Evolutionary conservation across 2,888 invertebrate species (phyloP).

Genomic region (Prosapia bicincta): DNA sequence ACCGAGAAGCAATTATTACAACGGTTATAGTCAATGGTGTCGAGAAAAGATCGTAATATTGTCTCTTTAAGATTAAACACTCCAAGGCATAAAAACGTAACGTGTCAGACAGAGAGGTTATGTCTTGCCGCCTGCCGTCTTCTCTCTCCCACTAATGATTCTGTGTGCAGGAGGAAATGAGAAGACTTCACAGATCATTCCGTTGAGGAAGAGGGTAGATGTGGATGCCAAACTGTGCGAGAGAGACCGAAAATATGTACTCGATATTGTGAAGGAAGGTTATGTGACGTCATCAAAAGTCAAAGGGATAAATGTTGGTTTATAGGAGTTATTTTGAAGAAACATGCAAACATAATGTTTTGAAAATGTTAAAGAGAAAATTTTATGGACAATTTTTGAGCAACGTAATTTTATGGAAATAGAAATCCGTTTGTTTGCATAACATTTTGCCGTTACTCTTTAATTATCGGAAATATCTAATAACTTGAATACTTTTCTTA

Average conservation of each 20-base stretch:
- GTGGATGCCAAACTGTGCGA: neutral
- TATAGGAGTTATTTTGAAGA: too few relatives aligned
- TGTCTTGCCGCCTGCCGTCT: neutral
- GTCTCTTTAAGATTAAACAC: too few relatives aligned
- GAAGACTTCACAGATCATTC: neutral
- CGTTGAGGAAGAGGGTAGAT: neutral
- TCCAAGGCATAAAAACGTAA: too few relatives aligned
- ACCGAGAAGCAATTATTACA: neutral
- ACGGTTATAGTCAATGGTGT: neutral
- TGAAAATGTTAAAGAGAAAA: too few relatives aligned
- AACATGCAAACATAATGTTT: too few relatives aligned
- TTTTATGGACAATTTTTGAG: too few relatives aligned
- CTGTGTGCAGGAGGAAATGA: neutral
- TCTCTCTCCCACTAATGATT: neutral
- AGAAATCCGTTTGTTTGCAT: too few relatives aligned
- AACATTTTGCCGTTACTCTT: too few relatives aligned
- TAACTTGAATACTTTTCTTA: too few relatives aligned
- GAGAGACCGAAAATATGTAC: neutral
- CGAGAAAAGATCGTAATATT: neutral
- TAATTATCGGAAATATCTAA: too few relatives aligned
- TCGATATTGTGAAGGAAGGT: neutral
- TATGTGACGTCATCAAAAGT: neutral
- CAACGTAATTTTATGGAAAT: too few relatives aligned
- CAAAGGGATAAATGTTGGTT: too few relatives aligned
- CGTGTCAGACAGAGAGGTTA: neutral